Evolutionary conservation across 2,888 invertebrate genomes (phyloP).

Genomic region (Tuberolachnus salignus): DNA sequence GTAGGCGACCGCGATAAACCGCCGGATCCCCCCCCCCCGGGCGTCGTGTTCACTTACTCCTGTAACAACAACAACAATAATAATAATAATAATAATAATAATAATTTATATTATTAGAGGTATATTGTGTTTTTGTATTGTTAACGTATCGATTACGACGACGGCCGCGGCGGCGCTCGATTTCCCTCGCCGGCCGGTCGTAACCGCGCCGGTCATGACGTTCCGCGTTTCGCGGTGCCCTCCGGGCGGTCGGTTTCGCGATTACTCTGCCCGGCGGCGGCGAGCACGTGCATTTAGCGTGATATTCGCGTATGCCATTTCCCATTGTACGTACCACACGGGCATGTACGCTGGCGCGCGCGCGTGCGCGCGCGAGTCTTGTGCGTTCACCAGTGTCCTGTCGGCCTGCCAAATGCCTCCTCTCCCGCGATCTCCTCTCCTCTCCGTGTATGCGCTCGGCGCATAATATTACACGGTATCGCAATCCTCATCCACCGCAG

Average conservation of each 20-base stretch:
- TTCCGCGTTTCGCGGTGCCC: not conserved
- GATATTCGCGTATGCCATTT: slow-evolving; percentile 48
- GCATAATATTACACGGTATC: not conserved
- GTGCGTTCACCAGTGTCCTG: not conserved
- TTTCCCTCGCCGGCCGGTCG: not conserved
- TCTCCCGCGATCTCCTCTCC: not conserved
- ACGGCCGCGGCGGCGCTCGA: not conserved
- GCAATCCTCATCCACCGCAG: not conserved
- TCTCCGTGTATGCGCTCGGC: not conserved
- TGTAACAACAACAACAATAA: not conserved
- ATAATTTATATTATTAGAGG: not conserved
- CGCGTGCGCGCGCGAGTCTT: not conserved
- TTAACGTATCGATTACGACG: too few species aligned
- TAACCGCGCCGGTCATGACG: not conserved
- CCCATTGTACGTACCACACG: slow-evolving; percentile 42
- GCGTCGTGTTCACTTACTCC: not conserved
- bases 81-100: not conserved
- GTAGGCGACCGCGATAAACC: not conserved
- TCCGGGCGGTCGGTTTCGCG: not conserved
- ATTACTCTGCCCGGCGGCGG: not conserved
- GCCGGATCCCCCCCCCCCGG: too few species aligned
- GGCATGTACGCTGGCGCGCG: not conserved
- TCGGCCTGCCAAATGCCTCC: slow-evolving; percentile 29
- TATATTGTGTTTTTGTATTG: too few species aligned
- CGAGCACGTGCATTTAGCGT: slow-evolving; percentile 50